A percentile compares a stretch with the other conserved stretches of the same genome.
These are phyloP conservation scores for Ferdinandea cuprea DNA, from an alignment of 2,888 invertebrate genomes.

Conservation along the genomic window DNA sequence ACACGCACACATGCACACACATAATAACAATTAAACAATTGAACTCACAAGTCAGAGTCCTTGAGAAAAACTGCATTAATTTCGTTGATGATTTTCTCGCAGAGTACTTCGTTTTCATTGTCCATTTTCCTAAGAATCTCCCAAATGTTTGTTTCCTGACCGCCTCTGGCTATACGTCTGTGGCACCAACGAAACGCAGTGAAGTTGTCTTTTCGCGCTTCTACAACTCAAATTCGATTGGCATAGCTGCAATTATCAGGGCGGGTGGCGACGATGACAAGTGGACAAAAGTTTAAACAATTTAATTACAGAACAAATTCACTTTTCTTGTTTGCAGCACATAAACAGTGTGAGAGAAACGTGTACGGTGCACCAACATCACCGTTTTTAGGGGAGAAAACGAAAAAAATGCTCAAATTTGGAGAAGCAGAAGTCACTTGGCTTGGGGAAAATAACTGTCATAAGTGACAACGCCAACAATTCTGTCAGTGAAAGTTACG, in stretches of 20 bases:
- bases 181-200: conserved; percentile 10
- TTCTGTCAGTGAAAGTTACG: conserved; percentile 1
- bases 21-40: conserved; percentile 63
- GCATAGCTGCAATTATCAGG: conserved; percentile 17
- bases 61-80: conserved; percentile 89
- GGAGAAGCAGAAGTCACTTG: conserved; percentile 2
- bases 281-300: conserved; percentile 20
- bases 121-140: conserved; percentile 77
- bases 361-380: conserved; percentile 52
- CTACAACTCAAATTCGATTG: neutral
- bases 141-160: neutral
- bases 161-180: neutral
- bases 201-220: conserved; percentile 29
- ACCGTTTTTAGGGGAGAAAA: conserved; percentile 51
- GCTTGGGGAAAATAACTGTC: conserved; percentile 30
- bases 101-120: conserved; percentile 88
- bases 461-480: conserved; percentile 26
- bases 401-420: conserved; percentile 40
- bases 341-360: conserved; percentile 57
- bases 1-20: neutral
- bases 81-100: conserved; percentile 91
- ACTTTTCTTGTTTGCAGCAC: conserved; percentile 24
- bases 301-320: conserved; percentile 16
- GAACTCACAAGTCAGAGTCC: conserved; percentile 90
- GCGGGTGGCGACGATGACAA: neutral